phyloP scores from a whole-genome alignment of 2,113 vertebrate genomes.

The Ailuropoda melanoleuca region DNA sequence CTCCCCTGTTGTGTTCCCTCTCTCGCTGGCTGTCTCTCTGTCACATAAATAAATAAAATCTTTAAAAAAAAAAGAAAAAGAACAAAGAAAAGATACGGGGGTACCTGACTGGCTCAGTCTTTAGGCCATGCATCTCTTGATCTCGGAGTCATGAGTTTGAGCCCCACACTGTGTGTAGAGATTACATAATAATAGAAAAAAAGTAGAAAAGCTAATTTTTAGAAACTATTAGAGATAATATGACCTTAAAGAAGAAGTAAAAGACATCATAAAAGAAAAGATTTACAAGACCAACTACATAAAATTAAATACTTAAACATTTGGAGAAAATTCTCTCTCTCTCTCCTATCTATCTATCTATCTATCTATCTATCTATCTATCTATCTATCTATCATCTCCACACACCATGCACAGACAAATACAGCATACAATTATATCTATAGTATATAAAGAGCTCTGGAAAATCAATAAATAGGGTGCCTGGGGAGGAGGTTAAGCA shows the following conservation, averaged over 20 bases:
- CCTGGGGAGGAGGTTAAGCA: too few relatives aligned
- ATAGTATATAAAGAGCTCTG: neutral
- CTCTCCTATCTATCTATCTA: neutral
- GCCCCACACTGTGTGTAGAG: neutral
- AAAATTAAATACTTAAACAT: neutral
- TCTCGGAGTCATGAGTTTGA: neutral
- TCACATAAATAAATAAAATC: too few relatives aligned
- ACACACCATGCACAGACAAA: neutral
- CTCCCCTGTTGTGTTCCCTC: too few relatives aligned
- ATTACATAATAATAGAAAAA: neutral
- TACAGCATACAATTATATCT: neutral
- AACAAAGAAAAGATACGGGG: neutral
- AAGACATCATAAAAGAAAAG: neutral
- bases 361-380: neutral
- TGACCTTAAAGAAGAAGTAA: neutral
- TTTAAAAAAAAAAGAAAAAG: too few relatives aligned
- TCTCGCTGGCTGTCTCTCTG: too few relatives aligned
- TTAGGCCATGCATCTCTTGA: neutral
- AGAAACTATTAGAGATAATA: neutral
- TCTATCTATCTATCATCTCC: neutral
- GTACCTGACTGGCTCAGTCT: neutral
- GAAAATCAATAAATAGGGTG: neutral
- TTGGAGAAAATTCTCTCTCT: neutral
- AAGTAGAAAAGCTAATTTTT: neutral
- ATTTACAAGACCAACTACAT: neutral